Percentiles rank a stretch among this genome's conserved stretches.
These are phyloP conservation scores for Stegodyphus mimosarum DNA, from an alignment of 1,140 invertebrate species.

Conservation along the genomic window DNA sequence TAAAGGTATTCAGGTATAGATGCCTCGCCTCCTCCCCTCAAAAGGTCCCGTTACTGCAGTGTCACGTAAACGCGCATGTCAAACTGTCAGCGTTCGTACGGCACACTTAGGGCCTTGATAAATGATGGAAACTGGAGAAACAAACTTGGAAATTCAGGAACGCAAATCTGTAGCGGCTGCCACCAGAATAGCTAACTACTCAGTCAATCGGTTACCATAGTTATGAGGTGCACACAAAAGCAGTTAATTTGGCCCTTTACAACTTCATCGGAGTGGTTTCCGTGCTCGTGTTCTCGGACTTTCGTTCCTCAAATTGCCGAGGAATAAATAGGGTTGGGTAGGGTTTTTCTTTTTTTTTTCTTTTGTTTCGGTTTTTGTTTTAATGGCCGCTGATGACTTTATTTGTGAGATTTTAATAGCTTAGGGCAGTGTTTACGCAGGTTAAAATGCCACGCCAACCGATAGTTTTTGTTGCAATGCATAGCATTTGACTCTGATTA, in stretches of 20 bases:
- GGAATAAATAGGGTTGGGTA: slow-evolving; percentile 42
- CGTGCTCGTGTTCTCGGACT: slow-evolving; percentile 10
- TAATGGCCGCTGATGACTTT: slow-evolving; percentile 47
- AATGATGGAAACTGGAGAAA: slow-evolving; percentile 30
- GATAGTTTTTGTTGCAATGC: no score
- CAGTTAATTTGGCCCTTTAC: slow-evolving; percentile 33
- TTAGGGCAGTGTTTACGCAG: no score
- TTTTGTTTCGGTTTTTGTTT: slow-evolving; percentile 14
- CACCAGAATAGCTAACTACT: slow-evolving; percentile 49
- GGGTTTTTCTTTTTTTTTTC: slow-evolving; percentile 7
- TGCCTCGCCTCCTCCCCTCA: background rate
- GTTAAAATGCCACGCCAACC: no score
- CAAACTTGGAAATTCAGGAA: slow-evolving; percentile 35
- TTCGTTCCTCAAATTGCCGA: slow-evolving; percentile 14
- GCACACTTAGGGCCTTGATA: slow-evolving; percentile 36
- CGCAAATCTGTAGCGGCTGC: slow-evolving; percentile 4
- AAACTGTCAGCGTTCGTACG: slow-evolving; percentile 29
- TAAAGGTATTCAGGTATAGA: background rate
- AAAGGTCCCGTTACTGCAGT: background rate
- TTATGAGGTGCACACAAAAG: slow-evolving; percentile 46
- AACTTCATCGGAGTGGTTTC: slow-evolving; percentile 44
- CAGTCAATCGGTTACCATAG: slow-evolving; percentile 50
- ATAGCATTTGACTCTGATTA: no score
- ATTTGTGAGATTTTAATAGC: slow-evolving; percentile 6
- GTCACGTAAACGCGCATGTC: slow-evolving; percentile 55